Percentiles rank a stretch among this genome's conserved stretches.
Evolutionary conservation across 1,140 invertebrate genomes (phyloP).

Genomic region (Heterodera schachtii): DNA sequence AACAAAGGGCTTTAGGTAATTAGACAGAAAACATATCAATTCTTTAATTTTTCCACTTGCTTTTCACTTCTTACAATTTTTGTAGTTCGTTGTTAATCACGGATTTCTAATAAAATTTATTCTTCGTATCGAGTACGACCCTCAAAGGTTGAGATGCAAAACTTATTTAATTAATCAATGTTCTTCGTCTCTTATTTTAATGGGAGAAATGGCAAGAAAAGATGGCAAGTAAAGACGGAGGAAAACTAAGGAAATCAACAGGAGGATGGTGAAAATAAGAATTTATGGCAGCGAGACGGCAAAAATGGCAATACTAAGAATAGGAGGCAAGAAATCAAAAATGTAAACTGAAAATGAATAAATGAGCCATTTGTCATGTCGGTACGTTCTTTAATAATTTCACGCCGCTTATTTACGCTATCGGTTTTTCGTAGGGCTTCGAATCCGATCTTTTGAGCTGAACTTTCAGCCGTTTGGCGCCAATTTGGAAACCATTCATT

Average conservation of each 20-base stretch:
- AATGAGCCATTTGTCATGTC: background rate
- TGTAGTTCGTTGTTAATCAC: background rate
- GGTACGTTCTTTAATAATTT: background rate
- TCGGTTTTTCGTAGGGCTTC: slow-evolving; percentile 26
- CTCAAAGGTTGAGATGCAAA: too few species aligned
- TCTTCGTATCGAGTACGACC: too few species aligned
- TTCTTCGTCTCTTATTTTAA: too few species aligned
- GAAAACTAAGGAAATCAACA: background rate
- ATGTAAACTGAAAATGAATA: too few species aligned
- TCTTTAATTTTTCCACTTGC: background rate
- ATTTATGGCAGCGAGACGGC: slow-evolving; percentile 15
- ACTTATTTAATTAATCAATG: too few species aligned
- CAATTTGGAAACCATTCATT: slow-evolving; percentile 36
- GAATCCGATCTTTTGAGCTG: slow-evolving; percentile 25
- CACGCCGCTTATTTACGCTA: background rate
- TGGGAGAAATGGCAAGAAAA: background rate
- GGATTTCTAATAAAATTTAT: background rate
- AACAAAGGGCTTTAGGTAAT: slow-evolving; percentile 52
- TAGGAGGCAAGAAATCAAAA: background rate
- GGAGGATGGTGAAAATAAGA: background rate
- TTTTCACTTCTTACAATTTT: background rate
- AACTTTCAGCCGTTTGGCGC: slow-evolving; percentile 27
- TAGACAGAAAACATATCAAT: background rate
- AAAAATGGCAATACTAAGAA: slow-evolving; percentile 12
- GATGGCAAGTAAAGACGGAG: background rate